Conservation (phyloP, 1,140 invertebrate species). For the Halyomorpha halys region DNA sequence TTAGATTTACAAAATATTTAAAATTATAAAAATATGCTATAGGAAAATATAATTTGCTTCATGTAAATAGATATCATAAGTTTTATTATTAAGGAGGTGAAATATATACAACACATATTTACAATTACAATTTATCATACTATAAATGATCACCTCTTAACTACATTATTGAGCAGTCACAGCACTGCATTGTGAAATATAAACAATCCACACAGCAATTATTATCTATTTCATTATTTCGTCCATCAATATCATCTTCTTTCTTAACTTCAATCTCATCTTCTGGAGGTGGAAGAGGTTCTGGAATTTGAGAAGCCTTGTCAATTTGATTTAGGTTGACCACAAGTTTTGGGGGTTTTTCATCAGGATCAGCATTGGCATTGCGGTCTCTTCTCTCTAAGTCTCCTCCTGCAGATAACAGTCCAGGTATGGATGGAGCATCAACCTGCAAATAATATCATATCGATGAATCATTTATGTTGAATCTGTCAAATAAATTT, state of each 20-base stretch:
- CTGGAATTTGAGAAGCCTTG: conserved; percentile 2
- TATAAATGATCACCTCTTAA: too few relatives aligned
- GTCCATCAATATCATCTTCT: neutral
- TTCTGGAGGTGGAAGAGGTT: conserved; percentile 1
- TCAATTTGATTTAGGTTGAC: neutral
- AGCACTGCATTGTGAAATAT: conserved; percentile 3
- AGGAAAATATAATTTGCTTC: too few relatives aligned
- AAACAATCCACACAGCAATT: conserved; percentile 6
- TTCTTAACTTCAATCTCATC: neutral
- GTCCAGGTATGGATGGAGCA: neutral
- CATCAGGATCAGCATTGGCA: neutral
- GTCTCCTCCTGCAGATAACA: neutral
- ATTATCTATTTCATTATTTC: neutral
- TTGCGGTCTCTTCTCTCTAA: neutral
- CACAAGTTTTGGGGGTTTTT: neutral
- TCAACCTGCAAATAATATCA: neutral
- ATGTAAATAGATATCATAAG: too few relatives aligned
- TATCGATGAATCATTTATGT: neutral
- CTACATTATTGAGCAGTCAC: neutral
- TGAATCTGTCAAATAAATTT: too few relatives aligned
- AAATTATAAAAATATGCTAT: too few relatives aligned
- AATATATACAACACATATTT: too few relatives aligned
- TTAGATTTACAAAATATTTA: too few relatives aligned
- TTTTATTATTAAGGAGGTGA: too few relatives aligned
- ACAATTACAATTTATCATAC: too few relatives aligned